phyloP scores from a whole-genome alignment of 2,797 vertebrate genomes.

The Paramormyrops hopkinsi region DNA sequence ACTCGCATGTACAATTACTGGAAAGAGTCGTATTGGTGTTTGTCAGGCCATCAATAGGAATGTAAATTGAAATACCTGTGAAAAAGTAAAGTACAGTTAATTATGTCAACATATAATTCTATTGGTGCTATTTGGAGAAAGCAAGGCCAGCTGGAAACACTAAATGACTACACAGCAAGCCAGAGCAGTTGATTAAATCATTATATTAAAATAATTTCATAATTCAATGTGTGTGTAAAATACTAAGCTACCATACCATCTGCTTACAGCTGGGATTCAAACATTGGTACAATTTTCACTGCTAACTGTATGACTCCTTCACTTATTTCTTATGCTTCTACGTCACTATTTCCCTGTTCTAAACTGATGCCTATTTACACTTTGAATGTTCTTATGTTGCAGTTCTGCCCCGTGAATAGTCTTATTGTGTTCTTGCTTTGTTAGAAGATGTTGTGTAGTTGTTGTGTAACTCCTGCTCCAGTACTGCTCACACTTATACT shows the following conservation, averaged over 20 bases:
- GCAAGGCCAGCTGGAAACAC: not conserved
- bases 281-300: not conserved
- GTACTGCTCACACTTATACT: not conserved
- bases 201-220: not conserved
- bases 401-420: not conserved
- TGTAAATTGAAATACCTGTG: slow-evolving; percentile 84
- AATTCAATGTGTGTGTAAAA: not conserved
- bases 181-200: not conserved
- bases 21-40: slow-evolving; percentile 62
- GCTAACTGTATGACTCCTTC: not conserved
- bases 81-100: slow-evolving; percentile 34
- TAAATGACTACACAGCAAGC: not conserved
- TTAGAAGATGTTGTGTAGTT: not conserved
- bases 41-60: slow-evolving; percentile 84
- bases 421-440: not conserved
- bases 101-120: not conserved
- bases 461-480: not conserved
- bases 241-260: not conserved
- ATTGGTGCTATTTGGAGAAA: not conserved
- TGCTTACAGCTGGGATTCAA: not conserved
- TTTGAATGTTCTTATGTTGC: not conserved
- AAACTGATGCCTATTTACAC: not conserved
- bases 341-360: not conserved
- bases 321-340: not conserved
- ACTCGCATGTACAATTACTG: slow-evolving; percentile 73